Conservation (phyloP, 2,113 vertebrate genomes). For the Laticauda colubrina region DNA sequence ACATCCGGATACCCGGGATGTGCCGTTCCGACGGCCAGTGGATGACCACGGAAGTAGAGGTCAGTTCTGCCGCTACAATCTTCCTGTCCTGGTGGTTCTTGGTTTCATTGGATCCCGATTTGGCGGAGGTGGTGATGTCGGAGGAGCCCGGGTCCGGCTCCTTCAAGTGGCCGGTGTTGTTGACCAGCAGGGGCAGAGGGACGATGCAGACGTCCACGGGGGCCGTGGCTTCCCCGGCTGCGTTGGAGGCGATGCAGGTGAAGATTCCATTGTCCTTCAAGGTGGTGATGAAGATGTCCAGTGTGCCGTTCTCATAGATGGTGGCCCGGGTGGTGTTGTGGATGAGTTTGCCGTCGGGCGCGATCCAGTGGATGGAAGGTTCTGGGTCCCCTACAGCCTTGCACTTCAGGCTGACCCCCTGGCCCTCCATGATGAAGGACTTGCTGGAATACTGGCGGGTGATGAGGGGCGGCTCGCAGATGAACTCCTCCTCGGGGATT, state of each 20-base stretch:
- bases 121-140: slow-evolving; percentile 87
- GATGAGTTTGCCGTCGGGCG: slow-evolving; percentile 85
- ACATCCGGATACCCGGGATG: slow-evolving; percentile 89
- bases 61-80: slow-evolving; percentile 81
- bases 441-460: slow-evolving; percentile 79
- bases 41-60: slow-evolving; percentile 83
- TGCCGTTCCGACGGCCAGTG: slow-evolving; percentile 87
- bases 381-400: slow-evolving; percentile 87
- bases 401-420: slow-evolving; percentile 84
- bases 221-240: slow-evolving; percentile 85
- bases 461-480: slow-evolving; percentile 86
- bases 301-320: slow-evolving; percentile 82
- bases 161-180: slow-evolving; percentile 80
- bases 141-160: slow-evolving; percentile 83
- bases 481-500: slow-evolving; percentile 90
- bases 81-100: slow-evolving; percentile 74
- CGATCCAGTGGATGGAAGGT: slow-evolving; percentile 88
- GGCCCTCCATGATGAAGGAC: slow-evolving; percentile 85
- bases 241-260: slow-evolving; percentile 92
- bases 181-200: slow-evolving; percentile 83
- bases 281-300: slow-evolving; percentile 90
- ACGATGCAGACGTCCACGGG: slow-evolving; percentile 84
- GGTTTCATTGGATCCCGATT: slow-evolving; percentile 84
- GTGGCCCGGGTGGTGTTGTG: slow-evolving; percentile 85
- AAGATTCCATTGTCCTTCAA: slow-evolving; percentile 87